Percentiles rank a stretch among this genome's conserved stretches.
phyloP scores from a whole-genome alignment of 2,888 invertebrate genomes.

The Scaeva pyrastri region DNA sequence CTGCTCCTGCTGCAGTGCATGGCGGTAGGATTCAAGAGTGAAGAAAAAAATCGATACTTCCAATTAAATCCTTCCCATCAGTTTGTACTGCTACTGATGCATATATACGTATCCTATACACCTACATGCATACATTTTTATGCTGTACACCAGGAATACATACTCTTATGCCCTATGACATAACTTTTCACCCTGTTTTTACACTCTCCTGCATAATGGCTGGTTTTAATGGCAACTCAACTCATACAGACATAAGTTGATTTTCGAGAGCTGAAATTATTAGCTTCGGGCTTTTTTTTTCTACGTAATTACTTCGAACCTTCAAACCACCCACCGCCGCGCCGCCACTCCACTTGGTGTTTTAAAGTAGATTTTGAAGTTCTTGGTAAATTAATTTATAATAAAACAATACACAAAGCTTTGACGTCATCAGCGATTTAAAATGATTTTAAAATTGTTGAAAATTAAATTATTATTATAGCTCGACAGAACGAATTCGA shows the following conservation, averaged over 20 bases:
- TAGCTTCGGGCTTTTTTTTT: not conserved
- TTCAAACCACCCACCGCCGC: not conserved
- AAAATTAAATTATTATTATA: no score
- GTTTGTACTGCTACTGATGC: conserved; percentile 3
- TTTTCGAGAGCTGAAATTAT: conserved; percentile 22
- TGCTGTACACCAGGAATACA: no score
- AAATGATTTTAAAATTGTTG: no score
- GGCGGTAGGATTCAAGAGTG: not conserved
- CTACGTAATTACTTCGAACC: conserved; percentile 11
- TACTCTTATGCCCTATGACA: not conserved
- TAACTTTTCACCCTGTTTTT: conserved; percentile 8
- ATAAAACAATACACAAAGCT: not conserved
- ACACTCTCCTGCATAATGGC: conserved; percentile 6
- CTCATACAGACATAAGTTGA: not conserved
- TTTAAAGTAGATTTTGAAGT: not conserved
- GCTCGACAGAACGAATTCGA: no score
- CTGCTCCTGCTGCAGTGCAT: conserved; percentile 25
- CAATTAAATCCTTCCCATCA: conserved; percentile 57
- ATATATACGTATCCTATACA: not conserved
- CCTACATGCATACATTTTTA: not conserved
- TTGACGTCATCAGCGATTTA: not conserved
- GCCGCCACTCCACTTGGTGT: not conserved
- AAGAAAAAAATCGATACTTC: conserved; percentile 62
- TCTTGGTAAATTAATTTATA: not conserved
- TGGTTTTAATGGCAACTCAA: conserved; percentile 20